phyloP scores from a whole-genome alignment of 2,888 invertebrate species.

The Zaprionus obscuricornis region DNA sequence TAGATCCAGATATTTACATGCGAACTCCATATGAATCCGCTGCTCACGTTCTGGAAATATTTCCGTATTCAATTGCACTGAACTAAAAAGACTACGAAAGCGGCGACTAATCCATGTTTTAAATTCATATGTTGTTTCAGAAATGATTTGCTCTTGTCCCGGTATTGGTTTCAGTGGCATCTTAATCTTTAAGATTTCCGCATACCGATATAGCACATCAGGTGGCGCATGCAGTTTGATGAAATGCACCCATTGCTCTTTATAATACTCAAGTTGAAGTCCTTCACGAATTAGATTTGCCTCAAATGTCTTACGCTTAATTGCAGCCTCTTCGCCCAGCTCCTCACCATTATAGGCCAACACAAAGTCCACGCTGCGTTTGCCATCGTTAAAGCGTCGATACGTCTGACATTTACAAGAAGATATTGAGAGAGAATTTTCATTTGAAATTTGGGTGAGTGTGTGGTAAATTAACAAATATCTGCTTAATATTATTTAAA shows the following conservation, averaged over 20 bases:
- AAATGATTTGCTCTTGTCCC: conserved; percentile 82
- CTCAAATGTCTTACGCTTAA: conserved; percentile 85
- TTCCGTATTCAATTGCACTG: conserved; percentile 85
- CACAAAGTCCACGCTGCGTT: conserved; percentile 86
- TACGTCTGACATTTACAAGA: conserved; percentile 85
- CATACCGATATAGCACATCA: conserved; percentile 89
- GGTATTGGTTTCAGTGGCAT: conserved; percentile 88
- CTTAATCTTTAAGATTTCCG: conserved; percentile 90
- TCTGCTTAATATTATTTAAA: conserved; percentile 18
- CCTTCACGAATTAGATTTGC: conserved; percentile 86
- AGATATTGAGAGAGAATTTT: neutral
- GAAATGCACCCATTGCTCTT: conserved; percentile 87
- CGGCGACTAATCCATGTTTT: conserved; percentile 84
- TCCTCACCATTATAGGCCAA: conserved; percentile 85
- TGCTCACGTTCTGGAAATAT: conserved; percentile 87
- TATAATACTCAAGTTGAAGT: conserved; percentile 86
- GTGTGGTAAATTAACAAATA: conserved; percentile 13
- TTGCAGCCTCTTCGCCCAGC: conserved; percentile 35
- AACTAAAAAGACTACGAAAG: conserved; percentile 84
- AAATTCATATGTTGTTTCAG: conserved; percentile 71
- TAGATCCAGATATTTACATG: conserved; percentile 89
- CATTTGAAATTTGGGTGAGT: neutral
- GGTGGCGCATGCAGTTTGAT: conserved; percentile 90
- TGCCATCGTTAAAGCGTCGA: conserved; percentile 85
- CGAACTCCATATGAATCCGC: conserved; percentile 88